Conservation (phyloP, 2,888 invertebrate genomes). For the Stenotaenia linearis region DNA sequence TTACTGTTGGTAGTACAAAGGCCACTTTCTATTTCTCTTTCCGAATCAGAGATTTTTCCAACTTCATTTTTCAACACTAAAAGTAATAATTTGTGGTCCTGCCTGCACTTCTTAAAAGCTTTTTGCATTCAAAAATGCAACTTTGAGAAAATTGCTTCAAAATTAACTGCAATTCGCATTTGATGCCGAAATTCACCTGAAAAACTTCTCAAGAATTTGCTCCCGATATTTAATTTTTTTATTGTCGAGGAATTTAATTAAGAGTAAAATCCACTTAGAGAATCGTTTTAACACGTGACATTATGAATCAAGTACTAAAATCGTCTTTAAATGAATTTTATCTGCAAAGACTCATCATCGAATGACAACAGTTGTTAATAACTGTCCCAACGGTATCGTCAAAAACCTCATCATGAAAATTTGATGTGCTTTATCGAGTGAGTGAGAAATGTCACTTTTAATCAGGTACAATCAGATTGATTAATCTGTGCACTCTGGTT, state of each 20-base stretch:
- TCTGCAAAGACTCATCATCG: not conserved
- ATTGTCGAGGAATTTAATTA: not conserved
- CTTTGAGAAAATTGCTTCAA: no score
- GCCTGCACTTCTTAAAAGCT: no score
- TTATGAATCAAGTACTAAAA: not conserved
- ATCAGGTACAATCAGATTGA: not conserved
- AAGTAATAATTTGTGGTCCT: no score
- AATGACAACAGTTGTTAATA: not conserved
- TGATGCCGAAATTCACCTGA: no score
- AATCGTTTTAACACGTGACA: no score
- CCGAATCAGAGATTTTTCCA: not conserved
- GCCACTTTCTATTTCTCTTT: not conserved
- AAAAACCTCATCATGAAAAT: not conserved
- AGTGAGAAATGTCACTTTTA: not conserved
- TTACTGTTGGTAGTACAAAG: not conserved
- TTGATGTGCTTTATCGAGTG: not conserved
- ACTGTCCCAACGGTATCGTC: not conserved
- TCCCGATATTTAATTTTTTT: no score
- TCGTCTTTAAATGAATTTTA: not conserved
- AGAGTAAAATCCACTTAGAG: no score
- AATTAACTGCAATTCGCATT: no score
- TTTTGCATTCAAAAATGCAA: no score
- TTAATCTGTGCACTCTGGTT: not conserved
- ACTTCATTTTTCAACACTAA: not conserved
- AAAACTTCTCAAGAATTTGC: no score